Evolutionary conservation across 2,888 invertebrate species (phyloP).

Genomic region (Conus canariensis): DNA sequence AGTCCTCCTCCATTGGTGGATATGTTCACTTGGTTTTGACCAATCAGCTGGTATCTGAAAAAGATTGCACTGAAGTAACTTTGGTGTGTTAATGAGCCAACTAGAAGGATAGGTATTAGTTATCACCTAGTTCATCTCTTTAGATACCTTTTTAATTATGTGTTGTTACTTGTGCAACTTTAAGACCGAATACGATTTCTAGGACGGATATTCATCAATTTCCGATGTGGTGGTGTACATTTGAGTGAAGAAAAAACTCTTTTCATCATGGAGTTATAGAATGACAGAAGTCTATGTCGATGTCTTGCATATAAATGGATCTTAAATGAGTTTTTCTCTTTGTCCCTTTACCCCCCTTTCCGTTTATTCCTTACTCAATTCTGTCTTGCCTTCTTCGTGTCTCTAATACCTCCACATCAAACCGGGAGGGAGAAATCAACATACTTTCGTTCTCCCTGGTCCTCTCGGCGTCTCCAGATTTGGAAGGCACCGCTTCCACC

Average conservation of each 20-base stretch:
- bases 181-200: no score
- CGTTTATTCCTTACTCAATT: background rate
- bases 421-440: background rate
- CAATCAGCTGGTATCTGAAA: background rate
- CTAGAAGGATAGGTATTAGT: no score
- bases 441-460: background rate
- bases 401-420: background rate
- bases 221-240: no score
- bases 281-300: background rate
- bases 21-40: constrained; percentile 2
- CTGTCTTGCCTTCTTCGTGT: background rate
- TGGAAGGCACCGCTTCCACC: background rate
- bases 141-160: no score
- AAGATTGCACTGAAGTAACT: background rate
- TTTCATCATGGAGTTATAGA: no score
- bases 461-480: background rate
- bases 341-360: no score
- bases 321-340: no score
- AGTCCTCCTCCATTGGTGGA: background rate
- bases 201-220: no score
- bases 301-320: no score
- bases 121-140: no score
- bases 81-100: background rate
- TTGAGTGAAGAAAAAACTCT: no score
- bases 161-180: no score